Percentiles rank a stretch among this genome's conserved stretches.
Evolutionary conservation across 1,140 invertebrate genomes (phyloP).

Genomic region (Hylaeus volcanicus): DNA sequence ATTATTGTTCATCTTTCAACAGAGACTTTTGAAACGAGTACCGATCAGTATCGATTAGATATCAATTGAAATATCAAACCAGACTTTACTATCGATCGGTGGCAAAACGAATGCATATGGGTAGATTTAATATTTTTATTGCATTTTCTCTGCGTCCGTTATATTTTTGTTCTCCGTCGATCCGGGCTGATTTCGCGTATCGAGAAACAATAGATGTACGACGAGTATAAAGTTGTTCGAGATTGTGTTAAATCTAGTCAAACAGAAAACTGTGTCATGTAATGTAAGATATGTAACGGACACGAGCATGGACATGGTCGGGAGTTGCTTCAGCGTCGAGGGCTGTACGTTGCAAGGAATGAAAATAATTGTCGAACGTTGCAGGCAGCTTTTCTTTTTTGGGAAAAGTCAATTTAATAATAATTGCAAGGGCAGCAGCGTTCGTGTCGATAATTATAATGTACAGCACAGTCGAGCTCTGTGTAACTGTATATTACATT

Average conservation of each 20-base stretch:
- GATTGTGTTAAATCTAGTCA: background rate
- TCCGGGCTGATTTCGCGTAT: background rate
- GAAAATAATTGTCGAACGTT: constrained; percentile 4
- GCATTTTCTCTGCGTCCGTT: background rate
- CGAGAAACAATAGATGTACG: background rate
- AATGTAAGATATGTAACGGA: background rate
- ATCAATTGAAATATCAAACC: background rate
- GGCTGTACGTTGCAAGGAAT: background rate
- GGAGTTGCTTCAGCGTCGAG: background rate
- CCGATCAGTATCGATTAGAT: background rate
- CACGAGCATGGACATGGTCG: background rate
- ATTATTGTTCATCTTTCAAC: background rate
- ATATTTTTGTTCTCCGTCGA: background rate
- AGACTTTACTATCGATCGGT: background rate
- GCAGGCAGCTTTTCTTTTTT: background rate
- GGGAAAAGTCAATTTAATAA: constrained; percentile 52
- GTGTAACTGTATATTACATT: constrained; percentile 77
- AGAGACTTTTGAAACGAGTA: background rate
- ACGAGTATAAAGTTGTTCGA: background rate
- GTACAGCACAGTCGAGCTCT: constrained; percentile 49
- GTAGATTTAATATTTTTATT: constrained; percentile 6
- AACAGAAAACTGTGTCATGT: background rate
- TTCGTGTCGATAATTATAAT: constrained; percentile 46
- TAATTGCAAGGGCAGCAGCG: constrained; percentile 41
- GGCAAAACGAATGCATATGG: background rate